phyloP scores from a whole-genome alignment of 2,113 vertebrate species.

The Saiga tatarica region DNA sequence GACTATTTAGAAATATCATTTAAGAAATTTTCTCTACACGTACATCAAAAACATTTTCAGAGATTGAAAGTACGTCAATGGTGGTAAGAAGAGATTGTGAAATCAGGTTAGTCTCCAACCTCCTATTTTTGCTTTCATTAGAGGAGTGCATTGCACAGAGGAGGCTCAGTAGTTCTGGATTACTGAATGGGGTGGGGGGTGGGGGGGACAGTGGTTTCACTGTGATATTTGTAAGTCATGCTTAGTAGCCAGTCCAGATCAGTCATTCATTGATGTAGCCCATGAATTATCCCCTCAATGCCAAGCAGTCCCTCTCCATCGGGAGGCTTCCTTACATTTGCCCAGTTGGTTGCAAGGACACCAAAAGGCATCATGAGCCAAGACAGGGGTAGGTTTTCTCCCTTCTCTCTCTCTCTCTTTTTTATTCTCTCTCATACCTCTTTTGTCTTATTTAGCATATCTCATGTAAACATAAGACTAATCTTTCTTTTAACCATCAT shows the following conservation, averaged over 20 bases:
- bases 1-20: background rate
- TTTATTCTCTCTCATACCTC: background rate
- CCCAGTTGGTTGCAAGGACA: background rate
- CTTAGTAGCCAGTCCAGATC: background rate
- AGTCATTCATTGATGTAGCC: background rate
- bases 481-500: background rate
- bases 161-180: background rate
- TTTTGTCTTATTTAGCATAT: background rate
- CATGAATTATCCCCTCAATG: background rate
- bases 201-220: background rate
- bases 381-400: background rate
- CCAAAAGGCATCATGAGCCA: background rate
- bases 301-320: background rate
- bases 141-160: fast-evolving
- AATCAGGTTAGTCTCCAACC: background rate
- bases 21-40: background rate
- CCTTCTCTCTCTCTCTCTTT: background rate
- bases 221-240: background rate
- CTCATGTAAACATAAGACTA: background rate
- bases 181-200: background rate
- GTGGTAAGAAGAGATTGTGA: background rate
- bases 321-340: background rate
- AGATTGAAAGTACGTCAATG: background rate
- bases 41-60: background rate
- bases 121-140: background rate